These are phyloP conservation scores for Brenthis hecate DNA, from an alignment of 2,888 invertebrate species.

Conservation along the genomic window DNA sequence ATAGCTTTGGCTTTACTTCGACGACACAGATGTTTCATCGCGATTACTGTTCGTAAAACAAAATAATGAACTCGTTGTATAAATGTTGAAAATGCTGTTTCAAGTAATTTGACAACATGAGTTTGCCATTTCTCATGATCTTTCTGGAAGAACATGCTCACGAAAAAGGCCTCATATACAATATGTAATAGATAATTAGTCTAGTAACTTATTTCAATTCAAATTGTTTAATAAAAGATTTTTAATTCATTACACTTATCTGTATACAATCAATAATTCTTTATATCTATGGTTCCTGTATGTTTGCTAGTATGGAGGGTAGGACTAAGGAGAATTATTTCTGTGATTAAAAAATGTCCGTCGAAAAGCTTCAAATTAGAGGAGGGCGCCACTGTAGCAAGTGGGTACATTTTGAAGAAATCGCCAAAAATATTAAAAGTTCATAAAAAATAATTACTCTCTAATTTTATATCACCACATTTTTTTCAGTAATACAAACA, in stretches of 20 bases:
- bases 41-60: constrained; percentile 20
- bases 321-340: no score
- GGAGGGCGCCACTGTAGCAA: no score
- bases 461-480: no score
- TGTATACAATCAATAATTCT: background rate
- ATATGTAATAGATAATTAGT: background rate
- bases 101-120: constrained; percentile 1
- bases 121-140: background rate
- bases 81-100: background rate
- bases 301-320: background rate
- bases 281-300: constrained; percentile 12
- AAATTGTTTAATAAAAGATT: background rate
- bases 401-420: no score
- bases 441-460: no score
- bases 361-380: no score
- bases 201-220: background rate
- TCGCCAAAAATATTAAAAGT: no score
- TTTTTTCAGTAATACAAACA: no score
- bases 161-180: background rate
- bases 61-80: background rate
- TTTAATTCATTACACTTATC: constrained; percentile 3
- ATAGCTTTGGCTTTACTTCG: constrained; percentile 13
- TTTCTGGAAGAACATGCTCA: background rate
- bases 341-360: no score
- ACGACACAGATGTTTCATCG: background rate